Evolutionary conservation across 2,888 invertebrate species (phyloP), one percentile per base, ranked within the genome.

Genomic region (Tricholauxania praeusta): DNA sequence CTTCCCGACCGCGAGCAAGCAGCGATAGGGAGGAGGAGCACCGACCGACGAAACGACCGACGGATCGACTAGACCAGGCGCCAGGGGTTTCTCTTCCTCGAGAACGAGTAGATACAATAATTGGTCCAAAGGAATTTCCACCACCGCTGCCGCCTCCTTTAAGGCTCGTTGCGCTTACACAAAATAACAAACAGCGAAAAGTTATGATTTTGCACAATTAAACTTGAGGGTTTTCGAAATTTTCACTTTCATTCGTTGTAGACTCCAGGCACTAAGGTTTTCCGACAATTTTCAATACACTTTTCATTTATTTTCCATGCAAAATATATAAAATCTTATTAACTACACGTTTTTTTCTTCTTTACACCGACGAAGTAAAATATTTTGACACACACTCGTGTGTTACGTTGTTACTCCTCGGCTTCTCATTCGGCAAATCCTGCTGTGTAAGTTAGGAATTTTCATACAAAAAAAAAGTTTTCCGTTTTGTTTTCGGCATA

Each of bases 101-200:
- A 53, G 63, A 8, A 28, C 70, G 53, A 53, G 63, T 70, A 63
- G 39, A 63, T 19, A 78, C 75, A 76, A 78, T 75, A 76, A 77
- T 77, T 76, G 76, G 70, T 77, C 73, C 77, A 76, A 76, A 76
- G 76, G 78, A 76, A 77, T 77, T 78, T 77, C 64, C 51, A 51
- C 57, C 59, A 55, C 51, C 19, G n/a, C 74, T 51, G 62, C 55
- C 74, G 73, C 73, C 71, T 28, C 57, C 19, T 10, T 39, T 6
- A 1, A 10, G 10, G 39, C 74, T 75, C 75, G 71, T 49, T 68
- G 53, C 32, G 57, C 14, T 68, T 53, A 69, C 65, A 52, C 14
- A 59, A 60, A 39, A 60, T 15, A 22, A 32, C 8, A 48, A 48
- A 60, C 15, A 53, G 28, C 51, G n/a, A 32, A 69, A 59, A 60